Evolutionary conservation across 2,888 invertebrate species (phyloP).

Genomic region (Polydesmus complanatus): DNA sequence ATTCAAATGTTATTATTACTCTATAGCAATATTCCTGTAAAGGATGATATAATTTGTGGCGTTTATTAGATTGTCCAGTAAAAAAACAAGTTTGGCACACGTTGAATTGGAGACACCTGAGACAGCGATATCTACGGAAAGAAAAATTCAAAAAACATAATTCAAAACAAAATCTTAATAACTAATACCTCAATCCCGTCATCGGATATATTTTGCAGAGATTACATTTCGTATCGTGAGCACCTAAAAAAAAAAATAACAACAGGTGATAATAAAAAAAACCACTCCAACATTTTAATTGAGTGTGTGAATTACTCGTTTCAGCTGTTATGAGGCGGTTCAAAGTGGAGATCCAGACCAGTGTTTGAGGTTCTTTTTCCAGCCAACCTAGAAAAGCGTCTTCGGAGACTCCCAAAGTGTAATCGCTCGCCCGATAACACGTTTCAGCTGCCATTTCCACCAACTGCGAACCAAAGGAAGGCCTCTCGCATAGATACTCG

Average conservation of each 20-base stretch:
- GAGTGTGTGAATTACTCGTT: conserved; percentile 25
- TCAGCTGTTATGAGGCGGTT: conserved; percentile 47
- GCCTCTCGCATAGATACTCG: conserved; percentile 32
- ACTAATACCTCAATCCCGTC: conserved; percentile 20
- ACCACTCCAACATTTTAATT: neutral
- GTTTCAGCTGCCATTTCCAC: conserved; percentile 52
- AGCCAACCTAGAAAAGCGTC: conserved; percentile 57
- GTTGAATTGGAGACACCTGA: conserved; percentile 48
- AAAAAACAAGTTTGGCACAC: conserved; percentile 56
- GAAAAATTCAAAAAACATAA: neutral
- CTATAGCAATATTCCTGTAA: conserved; percentile 48
- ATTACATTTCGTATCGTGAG: conserved; percentile 13
- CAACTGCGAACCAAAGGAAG: conserved; percentile 45
- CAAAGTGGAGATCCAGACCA: conserved; percentile 51
- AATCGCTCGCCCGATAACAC: conserved; percentile 41
- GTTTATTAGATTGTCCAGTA: conserved; percentile 42
- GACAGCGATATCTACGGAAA: conserved; percentile 42
- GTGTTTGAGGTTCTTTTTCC: conserved; percentile 43
- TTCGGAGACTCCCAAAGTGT: conserved; percentile 46
- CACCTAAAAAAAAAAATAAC: conserved; percentile 2
- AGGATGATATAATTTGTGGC: conserved; percentile 51
- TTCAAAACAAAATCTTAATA: conserved; percentile 10
- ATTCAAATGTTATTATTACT: conserved; percentile 26
- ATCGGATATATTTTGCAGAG: conserved; percentile 17
- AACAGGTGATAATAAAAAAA: neutral